A percentile compares a stretch with the other conserved stretches of the same genome.
phyloP scores from a whole-genome alignment of 1,140 invertebrate species.

The Cydia pomonella region DNA sequence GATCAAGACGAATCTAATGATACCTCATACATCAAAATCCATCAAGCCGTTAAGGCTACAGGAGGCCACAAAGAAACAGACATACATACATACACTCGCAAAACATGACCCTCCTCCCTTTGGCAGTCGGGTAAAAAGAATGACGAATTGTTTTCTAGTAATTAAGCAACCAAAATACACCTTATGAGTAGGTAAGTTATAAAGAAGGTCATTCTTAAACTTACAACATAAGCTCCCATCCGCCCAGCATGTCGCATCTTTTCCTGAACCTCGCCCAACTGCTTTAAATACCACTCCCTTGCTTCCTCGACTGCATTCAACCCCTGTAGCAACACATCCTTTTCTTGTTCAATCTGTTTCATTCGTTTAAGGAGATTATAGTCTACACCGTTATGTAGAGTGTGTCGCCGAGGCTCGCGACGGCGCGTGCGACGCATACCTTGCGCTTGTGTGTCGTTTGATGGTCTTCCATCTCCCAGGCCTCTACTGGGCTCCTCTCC shows the following conservation, averaged over 20 bases:
- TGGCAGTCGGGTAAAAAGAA: too few relatives aligned
- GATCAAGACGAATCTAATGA: too few relatives aligned
- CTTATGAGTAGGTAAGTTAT: neutral
- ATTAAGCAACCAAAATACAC: neutral
- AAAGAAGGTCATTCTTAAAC: slow-evolving; percentile 40
- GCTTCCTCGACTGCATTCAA: slow-evolving; percentile 93
- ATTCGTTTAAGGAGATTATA: slow-evolving; percentile 96
- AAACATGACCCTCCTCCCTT: too few relatives aligned
- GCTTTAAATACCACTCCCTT: slow-evolving; percentile 94
- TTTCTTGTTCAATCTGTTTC: slow-evolving; percentile 96
- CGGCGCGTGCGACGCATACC: slow-evolving; percentile 58
- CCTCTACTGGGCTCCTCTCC: slow-evolving; percentile 68
- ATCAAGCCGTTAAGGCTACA: too few relatives aligned
- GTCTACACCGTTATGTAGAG: slow-evolving; percentile 95
- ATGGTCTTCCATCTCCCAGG: slow-evolving; percentile 66
- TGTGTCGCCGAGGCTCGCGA: slow-evolving; percentile 91
- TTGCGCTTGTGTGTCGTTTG: slow-evolving; percentile 57
- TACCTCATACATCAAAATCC: too few relatives aligned
- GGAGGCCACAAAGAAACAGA: too few relatives aligned
- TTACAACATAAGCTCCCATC: slow-evolving; percentile 90
- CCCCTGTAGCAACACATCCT: slow-evolving; percentile 92
- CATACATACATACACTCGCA: too few relatives aligned
- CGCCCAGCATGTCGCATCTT: slow-evolving; percentile 95
- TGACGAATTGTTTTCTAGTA: too few relatives aligned
- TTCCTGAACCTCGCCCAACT: slow-evolving; percentile 91